phyloP scores from a whole-genome alignment of 2,797 vertebrate genomes.

The Sciurus carolinensis region DNA sequence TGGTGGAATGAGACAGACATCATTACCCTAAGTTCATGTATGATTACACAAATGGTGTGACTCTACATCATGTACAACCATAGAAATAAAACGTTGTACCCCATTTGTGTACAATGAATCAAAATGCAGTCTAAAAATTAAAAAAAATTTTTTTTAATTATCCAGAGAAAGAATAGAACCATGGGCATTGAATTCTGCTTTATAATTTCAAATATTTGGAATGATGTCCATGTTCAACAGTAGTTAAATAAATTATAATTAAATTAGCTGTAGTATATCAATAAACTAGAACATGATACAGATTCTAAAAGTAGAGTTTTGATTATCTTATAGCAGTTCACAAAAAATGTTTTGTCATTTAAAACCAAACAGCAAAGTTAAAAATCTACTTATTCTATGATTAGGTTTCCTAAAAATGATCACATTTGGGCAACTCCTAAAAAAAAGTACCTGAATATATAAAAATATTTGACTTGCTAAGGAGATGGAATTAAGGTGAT shows the following conservation, averaged over 20 bases:
- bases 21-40: too few relatives aligned
- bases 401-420: slow-evolving; percentile 60
- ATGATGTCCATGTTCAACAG: neutral
- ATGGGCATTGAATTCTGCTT: neutral
- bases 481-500: neutral
- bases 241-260: slow-evolving; percentile 46
- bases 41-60: too few relatives aligned
- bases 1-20: too few relatives aligned
- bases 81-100: too few relatives aligned
- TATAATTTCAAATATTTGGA: slow-evolving; percentile 46
- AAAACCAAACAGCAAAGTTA: slow-evolving; percentile 34
- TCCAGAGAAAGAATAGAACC: neutral
- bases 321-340: neutral
- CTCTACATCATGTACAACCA: too few relatives aligned
- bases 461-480: slow-evolving; percentile 26
- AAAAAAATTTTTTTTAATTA: neutral
- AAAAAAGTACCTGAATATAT: neutral
- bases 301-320: slow-evolving; percentile 39
- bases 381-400: slow-evolving; percentile 6
- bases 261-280: slow-evolving; percentile 4
- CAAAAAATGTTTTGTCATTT: slow-evolving; percentile 46
- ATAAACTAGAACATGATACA: neutral
- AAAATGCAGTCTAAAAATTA: too few relatives aligned
- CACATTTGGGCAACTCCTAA: neutral
- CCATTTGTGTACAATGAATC: too few relatives aligned